Percentiles rank a stretch among this genome's conserved stretches.
Conservation (phyloP, 2,113 vertebrate species). For the Centropus unirufus region DNA sequence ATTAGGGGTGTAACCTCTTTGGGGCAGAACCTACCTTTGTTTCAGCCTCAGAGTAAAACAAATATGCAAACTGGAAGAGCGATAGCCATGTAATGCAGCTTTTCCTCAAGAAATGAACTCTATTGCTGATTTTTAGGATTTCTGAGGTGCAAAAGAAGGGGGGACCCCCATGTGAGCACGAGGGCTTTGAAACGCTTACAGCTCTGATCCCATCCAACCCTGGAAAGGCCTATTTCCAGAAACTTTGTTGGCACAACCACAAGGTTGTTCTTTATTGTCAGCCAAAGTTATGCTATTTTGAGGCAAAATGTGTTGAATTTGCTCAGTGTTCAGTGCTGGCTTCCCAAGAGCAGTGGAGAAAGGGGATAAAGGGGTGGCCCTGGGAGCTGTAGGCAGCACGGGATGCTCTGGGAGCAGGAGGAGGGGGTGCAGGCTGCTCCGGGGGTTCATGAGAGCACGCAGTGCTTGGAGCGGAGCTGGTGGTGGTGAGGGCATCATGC, state of each 20-base stretch:
- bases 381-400: rapidly evolving
- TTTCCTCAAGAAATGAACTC: not conserved
- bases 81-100: not conserved
- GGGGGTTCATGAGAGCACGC: not conserved
- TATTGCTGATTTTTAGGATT: not conserved
- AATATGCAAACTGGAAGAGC: not conserved
- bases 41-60: not conserved
- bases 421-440: not conserved
- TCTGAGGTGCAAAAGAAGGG: not conserved
- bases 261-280: not conserved
- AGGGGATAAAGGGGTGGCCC: not conserved
- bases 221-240: not conserved
- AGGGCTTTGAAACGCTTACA: not conserved
- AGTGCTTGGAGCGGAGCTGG: not conserved
- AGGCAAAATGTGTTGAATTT: not conserved
- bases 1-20: not conserved
- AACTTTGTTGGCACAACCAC: not conserved
- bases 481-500: rapidly evolving
- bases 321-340: not conserved
- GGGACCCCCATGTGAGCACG: not conserved
- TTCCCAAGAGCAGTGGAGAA: not conserved
- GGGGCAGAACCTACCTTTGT: not conserved
- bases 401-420: not conserved
- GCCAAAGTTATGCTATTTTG: not conserved
- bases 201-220: not conserved